Base-by-base conservation (phyloP, 2,888 invertebrate species). In the Prionchulus punctatus region DNA sequence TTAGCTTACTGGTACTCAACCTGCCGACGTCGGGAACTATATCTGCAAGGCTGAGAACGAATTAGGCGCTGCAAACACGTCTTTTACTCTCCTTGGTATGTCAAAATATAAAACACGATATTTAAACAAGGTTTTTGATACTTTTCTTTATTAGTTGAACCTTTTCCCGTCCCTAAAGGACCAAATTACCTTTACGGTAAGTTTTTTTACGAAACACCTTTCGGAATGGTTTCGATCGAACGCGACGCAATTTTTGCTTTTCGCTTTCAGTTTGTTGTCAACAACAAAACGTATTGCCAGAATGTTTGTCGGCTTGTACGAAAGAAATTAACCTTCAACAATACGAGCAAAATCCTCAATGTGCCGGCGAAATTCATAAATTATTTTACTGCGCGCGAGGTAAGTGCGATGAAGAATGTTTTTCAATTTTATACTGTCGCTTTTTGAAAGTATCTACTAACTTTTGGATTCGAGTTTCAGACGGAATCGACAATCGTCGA, bases 291-390 rank as follows among this genome's bases (percentile, higher is more conserved):
- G 52, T 56, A 3, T 28, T 4, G 23, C 27, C 27, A 2, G 56
- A 56, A 27, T 56, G 56, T 23, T 25, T 52, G 51, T 54, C 56
- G 18, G 56, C 52, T 26, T 56, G 56, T 43, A 56, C 56, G 36
- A 21, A 21, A 3, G 52, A 56, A 2, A 50, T 56, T 23, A 43
- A 54, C 27, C 25, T 56, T 7, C 21, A 30, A 4, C 26, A 36
- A 2, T 56, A 56, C 49, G 56, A 56, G 4, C 4, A 50, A 3
- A 50, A 54, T 28, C 21, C 28, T 3, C 25, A 25, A 2, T 56
- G 56, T 42, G 7, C 54, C 23, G 4, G 21, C 23, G 56, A 56
- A 2, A 23, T 52, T 3, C 25, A 28, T 21, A 56, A 56, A 26
- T 42, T 56, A 3, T 18, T 56, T 52, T 4, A 3, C n/a, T 56